phyloP scores from a whole-genome alignment of 2,797 vertebrate genomes.

The Amblyraja radiata region DNA sequence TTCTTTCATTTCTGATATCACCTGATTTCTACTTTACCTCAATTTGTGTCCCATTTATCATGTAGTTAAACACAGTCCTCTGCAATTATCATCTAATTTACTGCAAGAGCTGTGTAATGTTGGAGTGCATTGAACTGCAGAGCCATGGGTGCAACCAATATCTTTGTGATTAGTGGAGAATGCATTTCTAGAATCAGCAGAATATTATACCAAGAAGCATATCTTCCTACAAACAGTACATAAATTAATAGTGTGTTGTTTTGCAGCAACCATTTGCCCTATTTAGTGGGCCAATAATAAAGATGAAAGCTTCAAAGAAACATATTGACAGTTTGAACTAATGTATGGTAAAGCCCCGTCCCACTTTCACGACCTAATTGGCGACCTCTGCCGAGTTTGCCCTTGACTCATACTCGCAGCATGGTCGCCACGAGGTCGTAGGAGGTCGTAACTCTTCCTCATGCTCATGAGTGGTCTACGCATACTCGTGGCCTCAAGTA shows the following conservation, averaged over 20 bases:
- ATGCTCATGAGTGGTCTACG: no score
- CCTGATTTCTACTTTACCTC: neutral
- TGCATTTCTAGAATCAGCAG: neutral
- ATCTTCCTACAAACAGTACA: neutral
- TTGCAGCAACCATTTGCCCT: neutral
- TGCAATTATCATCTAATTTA: neutral
- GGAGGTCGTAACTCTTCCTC: no score
- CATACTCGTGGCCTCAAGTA: no score
- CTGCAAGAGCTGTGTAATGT: neutral
- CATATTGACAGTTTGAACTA: neutral
- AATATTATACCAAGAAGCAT: neutral
- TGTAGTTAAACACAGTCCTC: neutral
- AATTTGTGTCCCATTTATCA: constrained; percentile 8
- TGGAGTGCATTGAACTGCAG: neutral
- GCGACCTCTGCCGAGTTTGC: no score
- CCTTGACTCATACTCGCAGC: no score
- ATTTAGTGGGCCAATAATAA: neutral
- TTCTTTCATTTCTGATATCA: neutral
- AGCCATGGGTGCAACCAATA: neutral
- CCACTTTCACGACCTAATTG: no score
- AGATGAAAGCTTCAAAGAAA: neutral
- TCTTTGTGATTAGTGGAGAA: neutral
- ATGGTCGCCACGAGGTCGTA: no score
- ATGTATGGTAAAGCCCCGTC: no score
- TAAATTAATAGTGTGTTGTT: neutral